Evolutionary conservation across 2,797 vertebrate genomes (phyloP).

Genomic region (Emydoidea blandingii): DNA sequence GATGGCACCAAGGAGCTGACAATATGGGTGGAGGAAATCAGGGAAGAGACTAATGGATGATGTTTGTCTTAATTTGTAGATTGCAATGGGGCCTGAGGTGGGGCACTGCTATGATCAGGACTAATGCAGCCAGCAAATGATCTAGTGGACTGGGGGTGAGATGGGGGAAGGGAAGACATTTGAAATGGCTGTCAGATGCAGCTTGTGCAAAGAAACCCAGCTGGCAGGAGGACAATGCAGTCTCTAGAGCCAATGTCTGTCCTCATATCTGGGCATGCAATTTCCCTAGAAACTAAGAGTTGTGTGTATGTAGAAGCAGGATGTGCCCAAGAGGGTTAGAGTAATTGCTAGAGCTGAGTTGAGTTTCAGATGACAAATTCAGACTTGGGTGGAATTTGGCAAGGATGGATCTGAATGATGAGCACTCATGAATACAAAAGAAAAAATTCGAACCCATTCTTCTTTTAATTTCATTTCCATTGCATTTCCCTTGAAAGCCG

Average conservation of each 20-base stretch:
- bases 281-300: not conserved
- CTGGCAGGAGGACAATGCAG: not conserved
- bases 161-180: not conserved
- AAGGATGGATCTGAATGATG: not conserved
- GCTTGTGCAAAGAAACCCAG: not conserved
- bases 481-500: not conserved
- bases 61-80: not conserved
- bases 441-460: not conserved
- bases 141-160: not conserved
- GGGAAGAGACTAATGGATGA: not conserved
- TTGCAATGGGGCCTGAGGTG: not conserved
- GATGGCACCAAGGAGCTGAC: not conserved
- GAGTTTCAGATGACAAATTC: not conserved
- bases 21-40: too few relatives aligned
- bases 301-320: not conserved
- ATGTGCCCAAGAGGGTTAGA: not conserved
- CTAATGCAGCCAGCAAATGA: not conserved
- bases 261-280: not conserved
- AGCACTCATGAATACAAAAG: not conserved
- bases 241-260: not conserved
- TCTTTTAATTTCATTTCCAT: not conserved
- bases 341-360: not conserved
- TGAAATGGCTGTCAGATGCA: not conserved
- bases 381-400: not conserved
- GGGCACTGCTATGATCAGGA: not conserved